Evolutionary conservation across 2,113 vertebrate genomes (phyloP).

Genomic region (Tylochromis polylepis): DNA sequence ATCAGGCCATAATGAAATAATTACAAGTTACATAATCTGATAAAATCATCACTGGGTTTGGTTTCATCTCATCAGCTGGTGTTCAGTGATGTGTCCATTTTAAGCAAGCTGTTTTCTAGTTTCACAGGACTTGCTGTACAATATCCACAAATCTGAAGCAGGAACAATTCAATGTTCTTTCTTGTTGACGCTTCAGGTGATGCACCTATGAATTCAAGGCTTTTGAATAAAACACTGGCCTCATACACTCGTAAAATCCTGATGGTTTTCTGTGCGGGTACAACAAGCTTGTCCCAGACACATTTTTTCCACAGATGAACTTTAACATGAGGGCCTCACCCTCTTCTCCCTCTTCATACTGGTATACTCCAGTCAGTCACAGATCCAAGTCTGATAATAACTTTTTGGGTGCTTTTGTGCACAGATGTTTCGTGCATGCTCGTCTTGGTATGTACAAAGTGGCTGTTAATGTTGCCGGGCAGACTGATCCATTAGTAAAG

Average conservation of each 20-base stretch:
- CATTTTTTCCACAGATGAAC: neutral
- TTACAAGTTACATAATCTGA: neutral
- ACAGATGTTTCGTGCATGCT: slow-evolving; percentile 8
- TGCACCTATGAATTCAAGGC: neutral
- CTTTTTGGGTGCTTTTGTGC: neutral
- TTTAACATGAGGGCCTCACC: neutral
- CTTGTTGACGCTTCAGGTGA: neutral
- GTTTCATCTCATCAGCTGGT: neutral
- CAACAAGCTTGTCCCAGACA: neutral
- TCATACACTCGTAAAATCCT: neutral
- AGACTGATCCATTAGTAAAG: neutral
- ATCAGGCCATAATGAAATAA: neutral
- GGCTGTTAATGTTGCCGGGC: neutral
- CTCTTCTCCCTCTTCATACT: neutral
- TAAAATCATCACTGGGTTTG: neutral
- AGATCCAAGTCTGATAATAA: neutral
- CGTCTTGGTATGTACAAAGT: slow-evolving; percentile 3
- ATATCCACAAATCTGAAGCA: neutral
- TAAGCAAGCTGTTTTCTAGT: neutral
- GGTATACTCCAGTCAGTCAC: neutral
- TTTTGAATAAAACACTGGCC: neutral
- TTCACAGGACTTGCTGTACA: neutral
- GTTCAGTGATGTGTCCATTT: neutral
- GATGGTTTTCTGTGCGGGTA: neutral
- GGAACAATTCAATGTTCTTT: neutral